Evolutionary conservation across 2,888 invertebrate genomes (phyloP).

Genomic region (Drosophila peninsularis): DNA sequence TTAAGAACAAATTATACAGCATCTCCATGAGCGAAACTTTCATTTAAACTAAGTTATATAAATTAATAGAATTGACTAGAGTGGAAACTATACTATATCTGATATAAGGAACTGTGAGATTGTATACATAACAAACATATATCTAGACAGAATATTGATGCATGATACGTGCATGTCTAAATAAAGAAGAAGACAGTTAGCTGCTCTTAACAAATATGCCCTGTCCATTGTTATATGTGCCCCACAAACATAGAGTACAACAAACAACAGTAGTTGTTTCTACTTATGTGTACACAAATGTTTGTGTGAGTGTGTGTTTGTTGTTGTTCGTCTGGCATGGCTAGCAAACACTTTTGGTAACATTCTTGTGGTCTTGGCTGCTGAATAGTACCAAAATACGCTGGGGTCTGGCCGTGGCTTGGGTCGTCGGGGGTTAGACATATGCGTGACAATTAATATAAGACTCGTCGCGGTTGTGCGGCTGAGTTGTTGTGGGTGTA

Average conservation of each 20-base stretch:
- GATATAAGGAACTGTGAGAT: background rate
- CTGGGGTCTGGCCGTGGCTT: conserved; percentile 34
- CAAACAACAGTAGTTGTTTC: conserved; percentile 54
- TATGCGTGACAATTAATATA: conserved; percentile 81
- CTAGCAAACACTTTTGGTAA: conserved; percentile 69
- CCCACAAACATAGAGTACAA: conserved; percentile 8
- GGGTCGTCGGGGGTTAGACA: conserved; percentile 65
- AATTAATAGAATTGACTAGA: too few relatives aligned
- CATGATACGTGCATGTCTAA: background rate
- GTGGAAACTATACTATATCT: background rate
- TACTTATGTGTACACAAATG: conserved; percentile 17
- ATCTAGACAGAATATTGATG: background rate
- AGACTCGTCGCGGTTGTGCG: conserved; percentile 53
- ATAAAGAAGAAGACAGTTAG: background rate
- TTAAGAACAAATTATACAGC: too few relatives aligned
- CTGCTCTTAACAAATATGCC: background rate
- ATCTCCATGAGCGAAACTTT: too few relatives aligned
- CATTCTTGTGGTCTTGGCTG: conserved; percentile 75
- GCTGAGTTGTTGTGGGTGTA: conserved; percentile 11
- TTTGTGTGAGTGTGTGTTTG: conserved; percentile 6
- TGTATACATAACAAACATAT: background rate
- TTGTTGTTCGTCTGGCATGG: conserved; percentile 33
- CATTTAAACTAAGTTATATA: too few relatives aligned
- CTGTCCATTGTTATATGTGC: background rate
- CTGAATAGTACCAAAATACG: conserved; percentile 74